These are phyloP conservation scores for Spatulosminthurus flaviceps DNA, from an alignment of 2,888 invertebrate species.

Conservation along the genomic window DNA sequence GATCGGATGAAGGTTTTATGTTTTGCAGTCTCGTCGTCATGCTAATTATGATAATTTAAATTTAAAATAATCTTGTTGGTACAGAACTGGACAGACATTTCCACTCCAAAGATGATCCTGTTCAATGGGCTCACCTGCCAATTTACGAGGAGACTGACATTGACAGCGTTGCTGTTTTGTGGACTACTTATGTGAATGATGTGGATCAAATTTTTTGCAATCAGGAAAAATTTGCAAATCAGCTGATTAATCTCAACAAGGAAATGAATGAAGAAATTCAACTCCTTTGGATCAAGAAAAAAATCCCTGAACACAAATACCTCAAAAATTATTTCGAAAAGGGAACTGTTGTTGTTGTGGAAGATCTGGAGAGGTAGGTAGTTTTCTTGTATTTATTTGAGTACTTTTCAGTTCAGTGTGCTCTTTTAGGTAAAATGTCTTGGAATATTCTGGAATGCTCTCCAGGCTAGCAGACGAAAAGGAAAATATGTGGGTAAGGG, in stretches of 20 bases:
- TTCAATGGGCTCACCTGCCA: conserved; percentile 36
- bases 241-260: neutral
- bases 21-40: no score
- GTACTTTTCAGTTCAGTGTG: neutral
- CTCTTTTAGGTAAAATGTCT: no score
- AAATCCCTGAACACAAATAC: neutral
- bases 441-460: no score
- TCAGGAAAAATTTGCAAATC: neutral
- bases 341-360: conserved; percentile 13
- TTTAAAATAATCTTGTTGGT: conserved; percentile 22
- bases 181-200: neutral
- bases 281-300: neutral
- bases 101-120: neutral
- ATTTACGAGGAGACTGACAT: neutral
- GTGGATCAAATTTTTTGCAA: neutral
- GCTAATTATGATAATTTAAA: no score
- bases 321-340: neutral
- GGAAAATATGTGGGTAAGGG: conserved; percentile 22
- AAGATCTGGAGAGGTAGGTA: conserved; percentile 11
- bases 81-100: conserved; percentile 12
- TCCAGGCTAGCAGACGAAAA: no score
- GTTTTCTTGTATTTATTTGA: neutral
- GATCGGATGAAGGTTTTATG: no score
- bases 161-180: neutral
- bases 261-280: conserved; percentile 22